phyloP scores from a whole-genome alignment of 2,888 invertebrate species.

The Harpalus rufipes region DNA sequence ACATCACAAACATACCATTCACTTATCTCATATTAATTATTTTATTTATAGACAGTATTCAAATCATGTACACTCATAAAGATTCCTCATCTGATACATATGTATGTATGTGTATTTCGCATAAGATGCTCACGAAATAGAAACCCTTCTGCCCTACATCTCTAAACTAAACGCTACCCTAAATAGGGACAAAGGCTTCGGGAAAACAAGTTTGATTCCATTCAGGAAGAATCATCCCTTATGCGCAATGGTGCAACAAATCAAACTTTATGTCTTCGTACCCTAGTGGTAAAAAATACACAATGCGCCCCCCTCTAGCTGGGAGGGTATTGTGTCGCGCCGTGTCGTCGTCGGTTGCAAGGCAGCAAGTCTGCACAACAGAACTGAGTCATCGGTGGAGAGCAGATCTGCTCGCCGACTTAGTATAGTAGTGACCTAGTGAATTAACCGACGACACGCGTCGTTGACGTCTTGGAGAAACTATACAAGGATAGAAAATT shows the following conservation, averaged over 20 bases:
- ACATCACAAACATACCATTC: background rate
- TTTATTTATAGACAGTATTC: background rate
- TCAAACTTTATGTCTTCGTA: constrained; percentile 64
- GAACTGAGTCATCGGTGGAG: background rate
- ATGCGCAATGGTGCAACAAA: constrained; percentile 11
- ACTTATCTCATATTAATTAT: background rate
- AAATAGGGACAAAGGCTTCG: constrained; percentile 30
- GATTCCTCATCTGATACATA: too few species aligned
- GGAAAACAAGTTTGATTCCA: constrained; percentile 44
- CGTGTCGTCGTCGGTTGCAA: constrained; percentile 47
- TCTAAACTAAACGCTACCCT: constrained; percentile 49
- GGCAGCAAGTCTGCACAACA: constrained; percentile 11
- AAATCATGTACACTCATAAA: too few species aligned
- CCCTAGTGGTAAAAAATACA: constrained; percentile 71
- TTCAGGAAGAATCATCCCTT: constrained; percentile 53
- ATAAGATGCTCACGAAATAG: constrained; percentile 23
- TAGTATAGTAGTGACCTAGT: background rate
- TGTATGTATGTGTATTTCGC: constrained; percentile 16
- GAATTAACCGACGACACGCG: background rate
- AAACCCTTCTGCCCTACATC: constrained; percentile 60
- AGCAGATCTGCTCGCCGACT: background rate
- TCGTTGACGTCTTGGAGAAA: too few species aligned
- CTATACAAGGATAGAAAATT: too few species aligned
- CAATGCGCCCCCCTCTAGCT: constrained; percentile 71
- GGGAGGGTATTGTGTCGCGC: background rate